Conservation (phyloP, 2,797 vertebrate species). For the Sarcoramphus papa region DNA sequence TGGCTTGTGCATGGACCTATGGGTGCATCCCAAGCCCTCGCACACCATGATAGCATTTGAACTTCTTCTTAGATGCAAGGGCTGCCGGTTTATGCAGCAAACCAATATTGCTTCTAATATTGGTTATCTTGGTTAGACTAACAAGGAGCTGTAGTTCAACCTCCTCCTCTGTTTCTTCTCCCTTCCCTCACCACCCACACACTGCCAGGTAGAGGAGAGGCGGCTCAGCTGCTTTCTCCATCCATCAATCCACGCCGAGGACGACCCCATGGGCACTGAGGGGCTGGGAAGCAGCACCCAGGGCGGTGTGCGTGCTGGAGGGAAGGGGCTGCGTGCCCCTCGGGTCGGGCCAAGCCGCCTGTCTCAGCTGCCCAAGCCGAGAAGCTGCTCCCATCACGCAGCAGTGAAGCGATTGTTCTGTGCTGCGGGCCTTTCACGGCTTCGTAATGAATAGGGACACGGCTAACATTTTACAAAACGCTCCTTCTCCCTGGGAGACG, state of each 20-base stretch:
- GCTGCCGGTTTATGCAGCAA: background rate
- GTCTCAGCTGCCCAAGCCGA: fast-evolving
- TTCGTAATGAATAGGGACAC: background rate
- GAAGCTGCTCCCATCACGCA: background rate
- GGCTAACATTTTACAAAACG: background rate
- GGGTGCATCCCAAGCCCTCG: background rate
- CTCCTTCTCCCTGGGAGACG: background rate
- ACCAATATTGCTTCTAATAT: fast-evolving
- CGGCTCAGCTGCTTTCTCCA: background rate
- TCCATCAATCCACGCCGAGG: background rate
- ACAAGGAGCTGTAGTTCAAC: background rate
- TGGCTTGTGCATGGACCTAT: background rate
- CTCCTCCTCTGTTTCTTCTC: background rate
- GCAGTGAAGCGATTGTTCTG: background rate
- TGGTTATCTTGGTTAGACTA: background rate
- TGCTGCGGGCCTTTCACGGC: background rate
- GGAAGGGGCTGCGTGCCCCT: background rate
- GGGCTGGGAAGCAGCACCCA: background rate
- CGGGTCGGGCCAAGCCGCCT: background rate
- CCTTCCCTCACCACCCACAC: background rate
- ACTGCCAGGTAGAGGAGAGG: background rate
- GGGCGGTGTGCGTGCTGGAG: fast-evolving
- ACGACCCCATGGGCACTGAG: fast-evolving
- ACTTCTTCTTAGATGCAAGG: no score
- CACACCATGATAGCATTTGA: no score